These are phyloP conservation scores for Prionailurus viverrinus DNA, from an alignment of 2,113 vertebrate species.

Conservation along the genomic window DNA sequence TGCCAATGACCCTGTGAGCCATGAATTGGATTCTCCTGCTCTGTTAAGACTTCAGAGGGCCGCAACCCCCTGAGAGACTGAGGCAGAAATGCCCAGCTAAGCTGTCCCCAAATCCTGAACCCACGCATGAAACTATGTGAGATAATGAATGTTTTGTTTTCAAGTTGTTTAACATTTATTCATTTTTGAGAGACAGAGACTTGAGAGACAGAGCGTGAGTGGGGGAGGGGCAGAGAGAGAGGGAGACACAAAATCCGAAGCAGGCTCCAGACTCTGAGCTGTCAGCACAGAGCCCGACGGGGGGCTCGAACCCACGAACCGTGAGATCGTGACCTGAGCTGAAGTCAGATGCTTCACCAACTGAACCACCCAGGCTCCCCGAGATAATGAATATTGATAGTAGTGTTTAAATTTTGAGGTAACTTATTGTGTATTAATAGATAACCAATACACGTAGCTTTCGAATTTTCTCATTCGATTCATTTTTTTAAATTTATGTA, in stretches of 20 bases:
- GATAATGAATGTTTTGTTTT: background rate
- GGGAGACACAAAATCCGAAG: too few relatives aligned
- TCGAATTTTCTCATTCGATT: background rate
- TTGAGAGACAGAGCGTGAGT: too few relatives aligned
- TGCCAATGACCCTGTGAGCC: background rate
- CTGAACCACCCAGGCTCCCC: too few relatives aligned
- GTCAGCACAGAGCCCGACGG: fast-evolving
- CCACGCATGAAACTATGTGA: background rate
- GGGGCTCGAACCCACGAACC: too few relatives aligned
- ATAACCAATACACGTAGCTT: background rate
- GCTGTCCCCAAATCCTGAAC: background rate
- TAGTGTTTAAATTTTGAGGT: background rate
- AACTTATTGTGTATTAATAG: background rate
- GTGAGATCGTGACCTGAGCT: too few relatives aligned
- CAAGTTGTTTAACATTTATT: too few relatives aligned
- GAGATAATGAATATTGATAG: background rate
- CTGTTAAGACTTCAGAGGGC: background rate
- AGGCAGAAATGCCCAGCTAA: background rate
- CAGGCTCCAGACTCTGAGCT: too few relatives aligned
- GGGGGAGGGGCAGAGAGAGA: too few relatives aligned
- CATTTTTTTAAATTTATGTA: background rate
- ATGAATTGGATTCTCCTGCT: background rate
- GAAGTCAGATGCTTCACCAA: too few relatives aligned
- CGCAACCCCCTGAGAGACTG: background rate
- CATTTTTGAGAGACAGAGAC: too few relatives aligned